Conservation (phyloP, 2,888 invertebrate species). For the Gisinianus flammeolus region DNA sequence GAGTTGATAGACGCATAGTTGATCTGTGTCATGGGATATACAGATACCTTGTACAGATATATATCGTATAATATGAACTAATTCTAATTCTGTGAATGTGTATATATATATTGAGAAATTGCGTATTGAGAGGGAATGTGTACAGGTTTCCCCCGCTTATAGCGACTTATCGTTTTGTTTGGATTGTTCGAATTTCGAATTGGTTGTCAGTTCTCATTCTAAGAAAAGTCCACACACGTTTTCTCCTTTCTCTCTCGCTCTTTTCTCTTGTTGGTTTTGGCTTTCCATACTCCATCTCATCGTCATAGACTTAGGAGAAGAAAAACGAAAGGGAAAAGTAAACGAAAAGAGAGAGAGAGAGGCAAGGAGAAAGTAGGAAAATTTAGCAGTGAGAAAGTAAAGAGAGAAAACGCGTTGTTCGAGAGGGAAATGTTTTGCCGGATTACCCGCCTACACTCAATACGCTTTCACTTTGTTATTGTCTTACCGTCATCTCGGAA, state of each 20-base stretch:
- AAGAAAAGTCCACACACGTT: background rate
- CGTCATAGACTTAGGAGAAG: background rate
- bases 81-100: background rate
- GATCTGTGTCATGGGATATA: too few species aligned
- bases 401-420: too few species aligned
- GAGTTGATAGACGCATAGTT: too few species aligned
- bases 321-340: too few species aligned
- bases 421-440: background rate
- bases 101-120: too few species aligned
- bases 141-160: conserved; percentile 9
- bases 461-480: background rate
- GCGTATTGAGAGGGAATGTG: too few species aligned
- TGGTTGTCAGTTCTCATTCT: conserved; percentile 5
- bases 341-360: too few species aligned
- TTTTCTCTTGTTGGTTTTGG: background rate
- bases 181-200: background rate
- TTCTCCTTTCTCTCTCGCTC: background rate
- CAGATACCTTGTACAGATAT: too few species aligned
- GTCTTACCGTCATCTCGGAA: background rate
- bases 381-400: too few species aligned
- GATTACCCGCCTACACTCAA: background rate
- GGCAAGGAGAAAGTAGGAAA: too few species aligned
- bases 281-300: background rate
- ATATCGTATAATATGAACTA: too few species aligned
- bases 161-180: background rate